Evolutionary conservation across 2,888 invertebrate species (phyloP), one percentile per base, ranked within the genome.

Genomic region (Ametastegia equiseti): DNA sequence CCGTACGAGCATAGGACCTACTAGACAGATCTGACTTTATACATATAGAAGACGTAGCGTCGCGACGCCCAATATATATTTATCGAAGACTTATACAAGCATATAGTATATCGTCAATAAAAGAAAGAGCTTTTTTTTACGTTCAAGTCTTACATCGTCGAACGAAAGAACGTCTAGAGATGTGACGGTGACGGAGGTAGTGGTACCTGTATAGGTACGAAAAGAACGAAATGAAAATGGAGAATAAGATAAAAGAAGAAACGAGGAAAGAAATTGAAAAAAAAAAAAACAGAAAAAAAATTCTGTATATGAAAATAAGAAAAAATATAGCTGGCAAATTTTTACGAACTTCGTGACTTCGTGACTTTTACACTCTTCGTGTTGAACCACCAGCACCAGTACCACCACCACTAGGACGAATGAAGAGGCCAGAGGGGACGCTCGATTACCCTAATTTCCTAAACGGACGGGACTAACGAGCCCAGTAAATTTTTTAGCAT

Each of bases 401-500:
- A 63, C 42, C 9, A 42, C 47, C n/a, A n/a, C n/a, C 54, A 9
- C 47, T 27, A 15, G 45, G 54, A 75, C 50, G 78, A 78, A 75
- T 36, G 75, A 50, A 54, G 30, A 75, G 63, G 19, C 42, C 42
- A 36, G 57, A 42, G 57, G 63, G 78, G 60, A 42, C 30, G 63
- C 78, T 78, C 78, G 78, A 63, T 78, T 78, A 78, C 57, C 78
- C 78, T 63, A 78, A 78, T 78, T 78, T 78, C 27, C 78, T 78
- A 57, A 78, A 33, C 78, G 78, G 45, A 50, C 60, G 42, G 33
- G 36, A 39, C 78, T 78, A 78, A 78, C 78, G 78, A 78, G 78
- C 78, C 63, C 39, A 78, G 60, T 78, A 60, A 60, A 78, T 78
- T 78, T 78, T 63, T 78, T 63, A 78, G 4, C 75, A 54, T 75